Base-by-base conservation (phyloP, 35 echinoderm and acorn worm genomes). In the Stichopus chloronotus region DNA sequence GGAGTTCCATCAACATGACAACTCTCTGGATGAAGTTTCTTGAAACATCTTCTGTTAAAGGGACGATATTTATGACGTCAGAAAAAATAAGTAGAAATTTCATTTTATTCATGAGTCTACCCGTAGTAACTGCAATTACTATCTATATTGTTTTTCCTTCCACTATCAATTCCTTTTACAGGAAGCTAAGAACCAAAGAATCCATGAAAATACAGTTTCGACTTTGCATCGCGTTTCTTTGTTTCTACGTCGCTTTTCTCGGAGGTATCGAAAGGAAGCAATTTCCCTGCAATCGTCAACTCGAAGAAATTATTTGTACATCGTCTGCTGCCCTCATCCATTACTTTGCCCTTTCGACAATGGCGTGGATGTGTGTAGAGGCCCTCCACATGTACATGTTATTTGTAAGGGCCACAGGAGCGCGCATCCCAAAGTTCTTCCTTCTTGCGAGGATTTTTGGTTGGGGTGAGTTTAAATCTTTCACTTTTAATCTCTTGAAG, bases 291-390 rank as follows among this genome's bases (percentile, higher is more conserved):
- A 43, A 89, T 25, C 59, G 71, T 13, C 57, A 71, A 71, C 57
- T 89, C 20, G 87, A 89, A 61, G 87, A 89, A 13, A 89, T 65
- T 0, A 58, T 89, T 16, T 89, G 87, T 54, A 89, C 87, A 3
- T 59, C 17, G 13, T 89, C 60, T 71, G 87, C 87, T 43, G 87
- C 87, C 52, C 87, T 89, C 87, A 89, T 89, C 8, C 11, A 43
- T 72, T 89, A 89, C 87, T 89, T 89, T 54, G 87, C 87, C 9
- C 10, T 89, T 7, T 89, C 59, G 6, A 71, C 57, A 8, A 89
- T 89, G 87, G 87, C 87, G 12, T 89, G 87, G 87, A 89, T 89
- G 87, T 89, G 87, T 21, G 87, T 89, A 60, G 87, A 89, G 61
- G 87, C 87, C 7, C 61, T 89, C 5, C 87, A 89, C 52, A 89